These are phyloP conservation scores for Pollachius pollachius DNA, from an alignment of 2,113 vertebrate species.

Conservation along the genomic window DNA sequence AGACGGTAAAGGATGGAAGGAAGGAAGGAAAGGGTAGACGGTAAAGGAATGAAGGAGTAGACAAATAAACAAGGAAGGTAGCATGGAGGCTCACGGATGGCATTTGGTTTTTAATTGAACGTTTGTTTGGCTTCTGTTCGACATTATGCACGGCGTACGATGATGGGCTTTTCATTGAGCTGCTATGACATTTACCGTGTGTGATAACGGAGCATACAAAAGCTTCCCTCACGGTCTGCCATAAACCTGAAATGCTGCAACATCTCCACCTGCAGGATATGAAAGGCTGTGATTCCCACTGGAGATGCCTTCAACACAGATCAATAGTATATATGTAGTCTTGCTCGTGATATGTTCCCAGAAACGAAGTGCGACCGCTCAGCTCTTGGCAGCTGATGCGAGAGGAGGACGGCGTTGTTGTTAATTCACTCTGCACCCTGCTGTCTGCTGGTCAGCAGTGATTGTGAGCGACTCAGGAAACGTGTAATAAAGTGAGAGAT, in stretches of 20 bases:
- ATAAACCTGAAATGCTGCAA: slow-evolving; percentile 19
- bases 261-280: slow-evolving; percentile 43
- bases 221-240: not conserved
- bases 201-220: not conserved
- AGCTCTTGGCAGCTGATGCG: not conserved
- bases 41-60: not conserved
- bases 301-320: not conserved
- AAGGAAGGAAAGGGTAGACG: not conserved
- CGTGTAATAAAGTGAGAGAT: slow-evolving; percentile 5
- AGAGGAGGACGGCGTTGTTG: slow-evolving; percentile 3
- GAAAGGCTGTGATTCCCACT: not conserved
- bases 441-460: slow-evolving; percentile 31
- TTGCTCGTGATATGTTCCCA: not conserved
- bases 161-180: slow-evolving; percentile 18
- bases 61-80: slow-evolving; percentile 1
- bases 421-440: not conserved
- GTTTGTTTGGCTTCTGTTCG: not conserved
- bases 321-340: not conserved
- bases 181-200: slow-evolving; percentile 16
- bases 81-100: slow-evolving; percentile 1
- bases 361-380: slow-evolving; percentile 12
- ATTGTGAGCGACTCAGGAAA: slow-evolving; percentile 17
- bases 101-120: slow-evolving; percentile 8
- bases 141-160: not conserved
- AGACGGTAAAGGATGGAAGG: not conserved